Percentiles rank a stretch among this genome's conserved stretches.
Evolutionary conservation across 1,140 invertebrate species (phyloP).

Genomic region (Monomorium pharaonis): DNA sequence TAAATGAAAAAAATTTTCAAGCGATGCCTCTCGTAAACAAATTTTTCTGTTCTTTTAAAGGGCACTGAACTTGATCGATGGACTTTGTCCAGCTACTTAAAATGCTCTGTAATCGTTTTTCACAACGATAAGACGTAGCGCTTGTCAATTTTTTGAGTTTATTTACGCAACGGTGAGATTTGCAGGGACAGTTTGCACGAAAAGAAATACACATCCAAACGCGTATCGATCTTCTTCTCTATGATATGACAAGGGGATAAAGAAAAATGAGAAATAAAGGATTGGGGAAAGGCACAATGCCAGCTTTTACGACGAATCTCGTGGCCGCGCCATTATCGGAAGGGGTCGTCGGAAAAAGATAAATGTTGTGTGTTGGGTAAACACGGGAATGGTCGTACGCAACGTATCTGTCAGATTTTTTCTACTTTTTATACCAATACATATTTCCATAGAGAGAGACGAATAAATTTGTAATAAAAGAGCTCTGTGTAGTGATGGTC

Average conservation of each 20-base stretch:
- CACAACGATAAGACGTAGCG: neutral
- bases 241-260: constrained; percentile 12
- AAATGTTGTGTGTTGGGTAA: constrained; percentile 15
- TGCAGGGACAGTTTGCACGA: neutral
- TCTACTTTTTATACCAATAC: constrained; percentile 1
- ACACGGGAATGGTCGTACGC: constrained; percentile 12
- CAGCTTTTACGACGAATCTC: constrained; percentile 23
- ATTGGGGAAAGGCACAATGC: constrained; percentile 46
- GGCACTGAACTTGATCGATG: neutral
- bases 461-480: neutral
- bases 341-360: constrained; percentile 44
- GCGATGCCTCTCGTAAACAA: neutral
- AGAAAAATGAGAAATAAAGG: constrained; percentile 27
- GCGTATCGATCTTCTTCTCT: constrained; percentile 31
- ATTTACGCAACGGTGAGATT: neutral
- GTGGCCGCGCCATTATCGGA: constrained; percentile 18
- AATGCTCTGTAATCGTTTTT: neutral
- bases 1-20: neutral
- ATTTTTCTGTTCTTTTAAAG: neutral
- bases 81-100: neutral
- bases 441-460: neutral
- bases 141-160: neutral
- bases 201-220: neutral
- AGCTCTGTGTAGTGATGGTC: neutral
- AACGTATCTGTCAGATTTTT: constrained; percentile 14